Conservation (phyloP, 2,113 vertebrate species). For the Colius striatus region DNA sequence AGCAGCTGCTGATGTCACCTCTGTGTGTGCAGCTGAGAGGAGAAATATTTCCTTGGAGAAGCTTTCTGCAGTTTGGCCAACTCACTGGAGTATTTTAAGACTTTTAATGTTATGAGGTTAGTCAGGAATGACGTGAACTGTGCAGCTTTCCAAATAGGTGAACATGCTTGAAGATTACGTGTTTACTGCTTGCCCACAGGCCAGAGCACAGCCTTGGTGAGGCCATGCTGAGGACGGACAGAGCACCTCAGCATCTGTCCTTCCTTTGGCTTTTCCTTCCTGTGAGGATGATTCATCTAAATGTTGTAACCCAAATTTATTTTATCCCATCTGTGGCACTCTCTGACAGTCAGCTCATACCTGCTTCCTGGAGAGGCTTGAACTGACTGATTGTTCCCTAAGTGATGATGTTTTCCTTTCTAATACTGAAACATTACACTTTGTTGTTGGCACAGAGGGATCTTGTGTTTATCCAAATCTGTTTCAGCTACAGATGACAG, state of each 20-base stretch:
- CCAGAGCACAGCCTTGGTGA: background rate
- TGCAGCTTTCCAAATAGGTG: background rate
- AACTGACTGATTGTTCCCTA: background rate
- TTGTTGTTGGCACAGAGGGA: background rate
- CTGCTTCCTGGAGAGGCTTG: background rate
- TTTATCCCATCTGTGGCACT: background rate
- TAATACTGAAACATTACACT: background rate
- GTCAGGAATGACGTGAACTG: background rate
- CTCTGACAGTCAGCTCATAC: background rate
- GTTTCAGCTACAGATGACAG: background rate
- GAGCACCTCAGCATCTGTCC: accelerated
- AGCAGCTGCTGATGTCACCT: background rate
- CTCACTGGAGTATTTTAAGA: background rate
- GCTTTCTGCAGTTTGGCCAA: background rate
- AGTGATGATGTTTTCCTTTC: background rate
- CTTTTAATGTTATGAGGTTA: background rate
- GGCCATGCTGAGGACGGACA: background rate
- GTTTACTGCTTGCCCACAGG: background rate
- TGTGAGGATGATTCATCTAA: background rate
- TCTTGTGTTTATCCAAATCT: background rate
- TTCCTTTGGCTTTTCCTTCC: background rate
- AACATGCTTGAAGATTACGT: background rate
- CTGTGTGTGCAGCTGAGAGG: background rate
- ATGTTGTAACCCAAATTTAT: background rate
- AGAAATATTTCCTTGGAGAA: background rate